Conservation (phyloP, 2,113 vertebrate species). For the Microcebus jonahi region DNA sequence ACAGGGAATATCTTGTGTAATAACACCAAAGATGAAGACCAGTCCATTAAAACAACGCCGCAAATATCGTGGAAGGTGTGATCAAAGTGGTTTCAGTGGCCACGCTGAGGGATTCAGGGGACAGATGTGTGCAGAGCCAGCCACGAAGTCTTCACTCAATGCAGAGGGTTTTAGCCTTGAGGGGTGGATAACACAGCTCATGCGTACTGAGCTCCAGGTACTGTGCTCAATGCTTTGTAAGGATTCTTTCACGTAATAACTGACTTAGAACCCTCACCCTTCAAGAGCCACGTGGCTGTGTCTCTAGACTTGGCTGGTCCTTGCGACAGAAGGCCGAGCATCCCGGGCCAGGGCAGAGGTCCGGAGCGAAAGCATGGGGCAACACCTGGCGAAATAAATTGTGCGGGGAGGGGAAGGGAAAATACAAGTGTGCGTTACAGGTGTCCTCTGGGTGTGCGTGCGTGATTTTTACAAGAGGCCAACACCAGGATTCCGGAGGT, state of each 20-base stretch:
- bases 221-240: background rate
- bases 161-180: background rate
- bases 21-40: background rate
- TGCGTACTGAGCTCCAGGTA: background rate
- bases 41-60: accelerated
- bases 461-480: background rate
- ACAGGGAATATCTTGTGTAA: background rate
- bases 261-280: background rate
- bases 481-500: background rate
- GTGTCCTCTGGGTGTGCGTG: no score
- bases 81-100: background rate
- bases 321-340: background rate
- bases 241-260: background rate
- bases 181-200: background rate
- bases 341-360: no score
- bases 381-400: background rate
- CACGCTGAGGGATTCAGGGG: background rate
- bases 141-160: background rate
- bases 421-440: no score
- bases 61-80: background rate
- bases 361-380: background rate
- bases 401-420: no score
- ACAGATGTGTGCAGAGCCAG: background rate
- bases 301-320: background rate
- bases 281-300: background rate